Evolutionary conservation across 2,888 invertebrate genomes (phyloP).

Genomic region (Boloria selene): DNA sequence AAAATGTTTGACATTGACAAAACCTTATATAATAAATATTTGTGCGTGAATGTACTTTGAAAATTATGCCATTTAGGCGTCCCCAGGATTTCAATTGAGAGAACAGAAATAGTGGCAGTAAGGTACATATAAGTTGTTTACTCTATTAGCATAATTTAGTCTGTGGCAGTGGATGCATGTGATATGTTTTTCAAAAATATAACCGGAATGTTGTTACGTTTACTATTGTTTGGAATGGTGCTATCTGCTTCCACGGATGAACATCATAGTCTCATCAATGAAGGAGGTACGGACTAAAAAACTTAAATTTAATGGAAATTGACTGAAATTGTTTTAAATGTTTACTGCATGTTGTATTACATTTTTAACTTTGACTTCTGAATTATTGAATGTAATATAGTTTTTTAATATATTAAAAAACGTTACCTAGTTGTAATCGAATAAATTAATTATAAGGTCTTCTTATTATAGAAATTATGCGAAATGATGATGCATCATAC

Average conservation of each 20-base stretch:
- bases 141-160: conserved; percentile 54
- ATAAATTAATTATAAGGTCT: conserved; percentile 9
- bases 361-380: no score
- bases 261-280: conserved; percentile 52
- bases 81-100: conserved; percentile 71
- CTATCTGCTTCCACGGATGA: conserved; percentile 58
- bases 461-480: conserved; percentile 41
- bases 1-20: neutral
- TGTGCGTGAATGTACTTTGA: conserved; percentile 53
- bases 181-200: conserved; percentile 41
- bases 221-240: conserved; percentile 50
- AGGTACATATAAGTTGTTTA: conserved; percentile 64
- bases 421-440: neutral
- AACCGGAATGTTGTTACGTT: conserved; percentile 52
- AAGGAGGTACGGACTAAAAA: conserved; percentile 52
- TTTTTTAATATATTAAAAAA: no score
- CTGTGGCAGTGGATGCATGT: conserved; percentile 40
- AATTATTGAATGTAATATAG: no score
- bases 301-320: neutral
- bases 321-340: no score
- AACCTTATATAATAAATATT: neutral
- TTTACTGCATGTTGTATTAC: neutral
- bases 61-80: conserved; percentile 63
- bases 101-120: conserved; percentile 64
- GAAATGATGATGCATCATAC: conserved; percentile 47